Conservation (phyloP, 2,797 vertebrate species). For the Platalea minor region DNA sequence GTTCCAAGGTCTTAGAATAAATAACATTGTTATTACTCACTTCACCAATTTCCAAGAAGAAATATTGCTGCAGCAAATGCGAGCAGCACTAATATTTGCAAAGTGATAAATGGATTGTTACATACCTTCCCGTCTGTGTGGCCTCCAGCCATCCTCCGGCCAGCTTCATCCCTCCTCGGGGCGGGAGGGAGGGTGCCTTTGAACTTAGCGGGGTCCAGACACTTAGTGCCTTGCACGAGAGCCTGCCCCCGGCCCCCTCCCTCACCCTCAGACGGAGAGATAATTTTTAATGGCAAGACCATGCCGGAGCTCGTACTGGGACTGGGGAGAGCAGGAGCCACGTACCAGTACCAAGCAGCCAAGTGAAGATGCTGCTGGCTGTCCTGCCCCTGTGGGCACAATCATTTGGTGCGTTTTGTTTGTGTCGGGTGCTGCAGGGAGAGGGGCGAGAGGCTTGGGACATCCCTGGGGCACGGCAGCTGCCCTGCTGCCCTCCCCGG, state of each 20-base stretch:
- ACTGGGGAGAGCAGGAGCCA: background rate
- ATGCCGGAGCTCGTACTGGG: rapidly evolving
- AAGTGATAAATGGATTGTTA: constrained; percentile 62
- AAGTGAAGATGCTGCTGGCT: background rate
- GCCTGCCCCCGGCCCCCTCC: background rate
- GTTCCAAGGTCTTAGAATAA: constrained; percentile 68
- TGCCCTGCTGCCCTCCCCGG: background rate
- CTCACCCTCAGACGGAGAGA: background rate
- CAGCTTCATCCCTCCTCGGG: background rate
- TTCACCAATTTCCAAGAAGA: constrained; percentile 65
- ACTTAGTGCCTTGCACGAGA: background rate
- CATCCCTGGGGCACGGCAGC: rapidly evolving
- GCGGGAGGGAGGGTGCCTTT: background rate
- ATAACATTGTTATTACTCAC: constrained; percentile 70
- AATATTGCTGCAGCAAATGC: constrained; percentile 52
- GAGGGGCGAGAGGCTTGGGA: background rate
- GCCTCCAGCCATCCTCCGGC: constrained; percentile 33
- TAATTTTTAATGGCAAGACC: background rate
- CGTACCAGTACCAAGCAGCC: background rate
- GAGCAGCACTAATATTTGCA: constrained; percentile 65
- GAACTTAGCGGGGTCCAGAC: constrained; percentile 14
- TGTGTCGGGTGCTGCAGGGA: background rate
- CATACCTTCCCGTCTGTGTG: constrained; percentile 45
- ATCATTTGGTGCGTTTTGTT: background rate
- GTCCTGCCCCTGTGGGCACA: background rate